Conservation (phyloP, 2,797 vertebrate genomes). For the Thaleichthys pacificus region DNA sequence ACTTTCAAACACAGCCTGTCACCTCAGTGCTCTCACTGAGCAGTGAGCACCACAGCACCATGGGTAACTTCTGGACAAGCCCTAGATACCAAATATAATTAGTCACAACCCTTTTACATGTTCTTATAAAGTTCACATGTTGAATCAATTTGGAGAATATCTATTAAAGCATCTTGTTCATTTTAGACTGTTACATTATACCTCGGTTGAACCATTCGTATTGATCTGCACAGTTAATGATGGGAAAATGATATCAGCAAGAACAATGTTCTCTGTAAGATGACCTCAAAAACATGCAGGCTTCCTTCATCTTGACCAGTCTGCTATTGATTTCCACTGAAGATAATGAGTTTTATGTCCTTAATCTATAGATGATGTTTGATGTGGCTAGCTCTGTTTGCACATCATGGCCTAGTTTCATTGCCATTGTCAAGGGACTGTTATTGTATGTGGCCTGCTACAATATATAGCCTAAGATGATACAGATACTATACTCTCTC, state of each 20-base stretch:
- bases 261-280: constrained; percentile 64
- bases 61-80: neutral
- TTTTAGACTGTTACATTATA: constrained; percentile 63
- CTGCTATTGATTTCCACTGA: constrained; percentile 70
- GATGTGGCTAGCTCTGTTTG: constrained; percentile 69
- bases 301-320: constrained; percentile 72
- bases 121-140: constrained; percentile 24
- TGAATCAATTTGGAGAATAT: constrained; percentile 61
- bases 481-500: neutral
- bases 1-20: constrained; percentile 52
- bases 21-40: neutral
- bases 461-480: neutral
- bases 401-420: constrained; percentile 65
- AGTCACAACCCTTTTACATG: constrained; percentile 7
- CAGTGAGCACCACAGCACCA: neutral
- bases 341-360: constrained; percentile 74
- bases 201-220: constrained; percentile 61
- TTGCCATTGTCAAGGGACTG: constrained; percentile 63
- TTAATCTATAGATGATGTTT: constrained; percentile 71
- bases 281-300: constrained; percentile 65
- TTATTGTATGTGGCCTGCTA: constrained; percentile 14
- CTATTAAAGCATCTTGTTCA: constrained; percentile 51
- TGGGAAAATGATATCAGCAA: constrained; percentile 73
- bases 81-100: neutral
- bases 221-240: constrained; percentile 68